Base-by-base conservation (phyloP, 2,888 invertebrate species). In the Acrobasis consociella region DNA sequence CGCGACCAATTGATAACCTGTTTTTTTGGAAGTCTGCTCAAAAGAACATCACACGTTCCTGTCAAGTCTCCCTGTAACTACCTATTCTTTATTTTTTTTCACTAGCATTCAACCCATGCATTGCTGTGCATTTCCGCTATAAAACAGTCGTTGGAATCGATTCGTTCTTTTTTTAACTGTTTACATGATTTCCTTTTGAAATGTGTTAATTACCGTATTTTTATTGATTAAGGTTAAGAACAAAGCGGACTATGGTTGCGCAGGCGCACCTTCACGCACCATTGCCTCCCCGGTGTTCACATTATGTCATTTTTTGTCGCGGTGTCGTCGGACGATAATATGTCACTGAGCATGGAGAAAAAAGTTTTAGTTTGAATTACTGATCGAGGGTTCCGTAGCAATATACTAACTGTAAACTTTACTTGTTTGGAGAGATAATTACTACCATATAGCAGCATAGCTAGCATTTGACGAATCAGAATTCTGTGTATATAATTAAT, bases 241-340 rank as follows among this genome's bases (percentile, higher is more conserved):
- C 61, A 64, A 62, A 64, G 62, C 16, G 49, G 55, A 3, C 3
- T 22, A 49, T 16, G 55, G 9, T 52, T 42, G 72, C 73, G 75
- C 70, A 64, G 65, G 68, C 77, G 75, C 75, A 76, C 66, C 71
- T 74, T 72, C 67, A 71, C 67, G 71, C 69, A 63, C 69, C 68
- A 68, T 58, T 68, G 67, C 68, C 58, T 58, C 39, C 61, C 65
- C 64, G 64, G 65, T 67, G 62, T 66, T 68, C 66, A 62, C 61
- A 63, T 67, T 64, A 70, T 71, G 73, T 71, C 71, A 74, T 65
- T 69, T 71, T 68, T 75, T 70, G 69, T 74, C 56, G 17, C 22
- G 49, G 62, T 62, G 66, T 70, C 70, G 72, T 72, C 73, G 72
- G 67, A 71, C 70, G 74, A 78, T 76, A 69, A 73, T 69, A 71